Evolutionary conservation across 2,888 invertebrate species (phyloP).

Genomic region (Erebia epiphron): DNA sequence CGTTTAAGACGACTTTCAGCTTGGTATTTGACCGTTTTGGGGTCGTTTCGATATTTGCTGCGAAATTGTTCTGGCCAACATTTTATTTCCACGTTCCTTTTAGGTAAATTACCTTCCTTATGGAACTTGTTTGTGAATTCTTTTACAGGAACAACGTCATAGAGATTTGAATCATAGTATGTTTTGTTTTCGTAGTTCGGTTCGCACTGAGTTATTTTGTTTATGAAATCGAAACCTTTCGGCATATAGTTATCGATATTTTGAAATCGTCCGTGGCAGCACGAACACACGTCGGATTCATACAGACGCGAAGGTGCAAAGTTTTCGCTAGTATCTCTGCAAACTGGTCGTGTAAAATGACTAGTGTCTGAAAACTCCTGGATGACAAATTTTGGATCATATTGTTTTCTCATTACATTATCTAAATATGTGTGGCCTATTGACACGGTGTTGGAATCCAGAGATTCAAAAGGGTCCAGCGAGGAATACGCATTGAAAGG

Average conservation of each 20-base stretch:
- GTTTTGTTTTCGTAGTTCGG: constrained; percentile 44
- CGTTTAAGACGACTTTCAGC: constrained; percentile 28
- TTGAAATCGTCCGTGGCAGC: constrained; percentile 59
- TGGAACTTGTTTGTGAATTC: constrained; percentile 53
- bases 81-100: constrained; percentile 44
- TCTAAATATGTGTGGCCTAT: constrained; percentile 48
- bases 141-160: constrained; percentile 69
- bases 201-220: constrained; percentile 35
- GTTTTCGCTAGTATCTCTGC: constrained; percentile 51
- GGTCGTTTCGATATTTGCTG: constrained; percentile 43
- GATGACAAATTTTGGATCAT: constrained; percentile 48
- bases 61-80: constrained; percentile 50
- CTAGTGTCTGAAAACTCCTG: constrained; percentile 54
- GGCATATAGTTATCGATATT: constrained; percentile 57
- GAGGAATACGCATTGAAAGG: constrained; percentile 45
- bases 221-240: constrained; percentile 35
- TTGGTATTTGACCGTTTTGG: constrained; percentile 45
- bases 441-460: constrained; percentile 10
- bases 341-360: constrained; percentile 62
- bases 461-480: background rate
- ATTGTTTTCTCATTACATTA: constrained; percentile 59
- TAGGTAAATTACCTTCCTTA: constrained; percentile 46
- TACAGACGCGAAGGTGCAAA: constrained; percentile 23
- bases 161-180: constrained; percentile 65
- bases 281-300: constrained; percentile 63